Percentiles rank a stretch among this genome's conserved stretches.
phyloP scores from a whole-genome alignment of 2,113 vertebrate species.

The Sinocyclocheilus rhinocerous region DNA sequence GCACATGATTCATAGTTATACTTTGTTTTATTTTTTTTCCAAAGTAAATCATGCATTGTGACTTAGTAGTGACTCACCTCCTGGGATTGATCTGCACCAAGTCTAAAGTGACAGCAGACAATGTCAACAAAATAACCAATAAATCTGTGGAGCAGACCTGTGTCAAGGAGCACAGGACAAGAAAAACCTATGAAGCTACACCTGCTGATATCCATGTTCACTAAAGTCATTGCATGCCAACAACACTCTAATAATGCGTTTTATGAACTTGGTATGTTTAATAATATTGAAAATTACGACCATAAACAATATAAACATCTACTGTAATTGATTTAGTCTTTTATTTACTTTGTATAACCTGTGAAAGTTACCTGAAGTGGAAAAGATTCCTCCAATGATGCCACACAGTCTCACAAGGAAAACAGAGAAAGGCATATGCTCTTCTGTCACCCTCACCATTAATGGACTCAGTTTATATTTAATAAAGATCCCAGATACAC shows the following conservation, averaged over 20 bases:
- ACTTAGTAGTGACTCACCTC: constrained; percentile 73
- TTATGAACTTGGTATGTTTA: background rate
- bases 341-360: background rate
- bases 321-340: background rate
- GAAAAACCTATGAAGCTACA: background rate
- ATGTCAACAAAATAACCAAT: constrained; percentile 88
- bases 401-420: constrained; percentile 94
- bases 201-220: background rate
- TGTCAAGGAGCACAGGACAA: constrained; percentile 50
- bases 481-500: constrained; percentile 96
- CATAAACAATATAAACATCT: background rate
- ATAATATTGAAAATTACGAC: background rate
- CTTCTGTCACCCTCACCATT: constrained; percentile 94
- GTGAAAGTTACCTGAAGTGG: constrained; percentile 84
- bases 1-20: background rate
- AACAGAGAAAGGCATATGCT: constrained; percentile 96
- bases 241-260: background rate
- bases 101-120: constrained; percentile 88
- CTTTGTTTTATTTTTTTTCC: background rate
- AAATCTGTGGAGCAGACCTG: constrained; percentile 90
- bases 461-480: constrained; percentile 96
- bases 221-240: background rate
- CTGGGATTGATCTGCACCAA: constrained; percentile 77
- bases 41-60: background rate
- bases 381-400: constrained; percentile 96